Evolutionary conservation across 23 tunicate genomes (phyloP).

Genomic region (Styela clava): DNA sequence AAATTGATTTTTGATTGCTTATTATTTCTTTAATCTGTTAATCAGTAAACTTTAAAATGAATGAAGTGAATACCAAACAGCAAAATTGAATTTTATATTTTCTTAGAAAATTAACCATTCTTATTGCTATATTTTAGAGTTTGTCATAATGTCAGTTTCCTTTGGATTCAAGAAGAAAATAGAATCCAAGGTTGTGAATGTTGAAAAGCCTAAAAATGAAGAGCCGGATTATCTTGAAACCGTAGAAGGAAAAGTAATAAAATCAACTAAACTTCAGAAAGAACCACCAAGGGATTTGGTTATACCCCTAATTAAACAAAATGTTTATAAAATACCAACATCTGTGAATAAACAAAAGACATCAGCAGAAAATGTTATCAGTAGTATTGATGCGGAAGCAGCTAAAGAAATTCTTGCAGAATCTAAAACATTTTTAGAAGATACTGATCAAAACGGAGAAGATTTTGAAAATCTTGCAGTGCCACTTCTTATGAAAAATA

Average conservation of each 20-base stretch:
- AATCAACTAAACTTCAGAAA: conserved; percentile 10
- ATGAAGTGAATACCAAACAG: no score
- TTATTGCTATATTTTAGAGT: no score
- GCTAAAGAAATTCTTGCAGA: conserved; percentile 73
- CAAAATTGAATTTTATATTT: no score
- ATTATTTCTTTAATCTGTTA: no score
- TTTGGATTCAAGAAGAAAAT: conserved; percentile 85
- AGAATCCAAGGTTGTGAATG: conserved; percentile 69
- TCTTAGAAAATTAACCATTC: no score
- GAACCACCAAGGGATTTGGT: conserved; percentile 31
- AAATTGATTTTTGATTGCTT: no score
- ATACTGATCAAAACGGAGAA: conserved; percentile 32
- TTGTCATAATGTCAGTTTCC: conserved; percentile 31
- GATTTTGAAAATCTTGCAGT: conserved; percentile 60
- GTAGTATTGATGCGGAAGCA: conserved; percentile 40
- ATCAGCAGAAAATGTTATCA: background rate
- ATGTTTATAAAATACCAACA: conserved; percentile 16
- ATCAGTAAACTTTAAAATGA: no score
- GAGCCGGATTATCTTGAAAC: conserved; percentile 29
- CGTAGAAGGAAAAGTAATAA: conserved; percentile 31
- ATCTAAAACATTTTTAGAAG: conserved; percentile 47
- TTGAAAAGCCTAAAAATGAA: conserved; percentile 10
- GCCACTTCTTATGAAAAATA: conserved; percentile 75
- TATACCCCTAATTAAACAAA: conserved; percentile 59
- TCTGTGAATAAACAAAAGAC: background rate